Evolutionary conservation across 2,113 vertebrate species (phyloP).

Genomic region (Trachemys scripta): DNA sequence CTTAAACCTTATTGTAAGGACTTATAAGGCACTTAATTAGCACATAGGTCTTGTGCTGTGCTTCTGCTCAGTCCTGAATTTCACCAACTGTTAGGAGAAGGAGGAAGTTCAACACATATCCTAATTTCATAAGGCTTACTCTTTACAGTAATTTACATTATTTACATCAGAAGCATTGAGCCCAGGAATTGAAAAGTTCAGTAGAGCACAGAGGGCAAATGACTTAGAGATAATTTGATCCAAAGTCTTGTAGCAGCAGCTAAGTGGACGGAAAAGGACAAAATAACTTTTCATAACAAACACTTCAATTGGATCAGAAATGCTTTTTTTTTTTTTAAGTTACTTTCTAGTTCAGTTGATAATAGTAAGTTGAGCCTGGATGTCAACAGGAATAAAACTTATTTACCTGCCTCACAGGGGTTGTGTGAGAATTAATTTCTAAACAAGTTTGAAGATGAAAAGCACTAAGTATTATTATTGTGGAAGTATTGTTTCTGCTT

Average conservation of each 20-base stretch:
- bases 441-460: not conserved
- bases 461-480: not conserved
- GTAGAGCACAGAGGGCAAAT: not conserved
- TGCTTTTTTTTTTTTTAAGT: not conserved
- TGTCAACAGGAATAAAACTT: not conserved
- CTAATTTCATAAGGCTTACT: not conserved
- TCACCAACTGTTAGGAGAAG: not conserved
- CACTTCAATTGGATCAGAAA: fast-evolving
- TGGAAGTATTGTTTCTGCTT: not conserved
- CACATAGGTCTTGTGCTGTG: not conserved
- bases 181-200: not conserved
- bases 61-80: not conserved
- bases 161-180: not conserved
- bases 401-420: not conserved
- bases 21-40: fast-evolving
- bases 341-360: not conserved
- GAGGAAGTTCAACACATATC: not conserved
- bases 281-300: not conserved
- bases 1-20: not conserved
- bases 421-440: fast-evolving
- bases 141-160: not conserved
- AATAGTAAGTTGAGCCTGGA: not conserved
- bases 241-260: not conserved
- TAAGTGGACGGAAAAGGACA: not conserved
- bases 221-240: not conserved